Conservation (phyloP, 2,888 invertebrate species). For the Salticus scenicus region DNA sequence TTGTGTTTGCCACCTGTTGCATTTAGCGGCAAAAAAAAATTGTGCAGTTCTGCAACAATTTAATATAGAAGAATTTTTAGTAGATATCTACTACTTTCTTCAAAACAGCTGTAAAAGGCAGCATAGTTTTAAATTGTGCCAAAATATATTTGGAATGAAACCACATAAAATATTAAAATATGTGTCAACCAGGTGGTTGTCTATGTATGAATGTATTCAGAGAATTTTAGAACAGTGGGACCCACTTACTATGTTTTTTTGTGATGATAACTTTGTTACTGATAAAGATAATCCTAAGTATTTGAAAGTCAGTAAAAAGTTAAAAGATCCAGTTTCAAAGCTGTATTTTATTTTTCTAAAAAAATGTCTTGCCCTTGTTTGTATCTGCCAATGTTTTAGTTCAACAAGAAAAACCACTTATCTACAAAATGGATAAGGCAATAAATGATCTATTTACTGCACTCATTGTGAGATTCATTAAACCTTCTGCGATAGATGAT, state of each 20-base stretch:
- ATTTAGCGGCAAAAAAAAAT: background rate
- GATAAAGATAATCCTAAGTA: background rate
- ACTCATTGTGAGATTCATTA: background rate
- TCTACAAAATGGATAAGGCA: background rate
- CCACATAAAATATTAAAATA: background rate
- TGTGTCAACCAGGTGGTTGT: background rate
- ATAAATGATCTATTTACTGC: background rate
- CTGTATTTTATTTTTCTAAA: background rate
- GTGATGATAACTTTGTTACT: background rate
- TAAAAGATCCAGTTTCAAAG: background rate
- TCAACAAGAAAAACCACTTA: background rate
- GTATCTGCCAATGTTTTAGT: background rate
- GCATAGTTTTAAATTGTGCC: background rate
- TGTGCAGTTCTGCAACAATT: background rate
- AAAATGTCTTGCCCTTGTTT: background rate
- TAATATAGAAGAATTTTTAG: background rate
- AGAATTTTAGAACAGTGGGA: slow-evolving; percentile 10
- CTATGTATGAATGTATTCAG: background rate
- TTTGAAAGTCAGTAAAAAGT: too few species aligned
- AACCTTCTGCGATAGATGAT: background rate
- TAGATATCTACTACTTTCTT: background rate
- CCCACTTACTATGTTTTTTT: background rate
- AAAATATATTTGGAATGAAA: background rate
- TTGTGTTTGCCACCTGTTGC: background rate
- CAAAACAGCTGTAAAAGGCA: background rate